Evolutionary conservation across 2,888 invertebrate species (phyloP), one percentile per base, ranked within the genome.

Genomic region (Gisinianus flammeolus): DNA sequence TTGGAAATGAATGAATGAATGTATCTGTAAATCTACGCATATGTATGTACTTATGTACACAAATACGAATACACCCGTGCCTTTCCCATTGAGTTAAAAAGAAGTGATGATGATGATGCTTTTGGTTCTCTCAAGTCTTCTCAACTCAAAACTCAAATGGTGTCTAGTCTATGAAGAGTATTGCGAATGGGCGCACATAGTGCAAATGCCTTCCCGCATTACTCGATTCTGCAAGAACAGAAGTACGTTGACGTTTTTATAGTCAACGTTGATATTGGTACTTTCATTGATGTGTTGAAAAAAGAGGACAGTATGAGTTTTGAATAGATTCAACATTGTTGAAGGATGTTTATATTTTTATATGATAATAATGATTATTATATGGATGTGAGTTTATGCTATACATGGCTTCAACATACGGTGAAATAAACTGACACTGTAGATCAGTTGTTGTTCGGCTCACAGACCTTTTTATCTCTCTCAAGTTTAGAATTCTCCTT

Each of bases 51-150:
- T 16, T n/a, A n/a, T 54, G 58, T 56, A 56, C 72, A 76, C 64
- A 44, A 66, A 66, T 67, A 76, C 67, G 68, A n/a, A n/a, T n/a
- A n/a, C n/a, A 31, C 76, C 68, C 76, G 76, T 76, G 76, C 68
- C 68, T 26, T 67, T 54, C 54, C 35, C 62, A 58, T 72, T 72
- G 35, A 66, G 44, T 22, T 67, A 66, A 76, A 76, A 76, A 66
- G 52, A 76, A 68, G 31, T 68, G 76, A 76, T 76, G 67, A 44
- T 74, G 74, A 76, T 67, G 76, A 76, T 76, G 68, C 67, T 67
- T 67, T 56, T 67, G 52, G 28, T 33, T 67, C 68, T 56, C 68
- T 68, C 56, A 35, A 66, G 28, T 24, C 44, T 66, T 66, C 64
- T 35, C 64, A 64, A 24, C 64, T 64, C 62, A 2, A 73, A 75